phyloP scores from a whole-genome alignment of 1,140 invertebrate genomes.

The Penaeus indicus region DNA sequence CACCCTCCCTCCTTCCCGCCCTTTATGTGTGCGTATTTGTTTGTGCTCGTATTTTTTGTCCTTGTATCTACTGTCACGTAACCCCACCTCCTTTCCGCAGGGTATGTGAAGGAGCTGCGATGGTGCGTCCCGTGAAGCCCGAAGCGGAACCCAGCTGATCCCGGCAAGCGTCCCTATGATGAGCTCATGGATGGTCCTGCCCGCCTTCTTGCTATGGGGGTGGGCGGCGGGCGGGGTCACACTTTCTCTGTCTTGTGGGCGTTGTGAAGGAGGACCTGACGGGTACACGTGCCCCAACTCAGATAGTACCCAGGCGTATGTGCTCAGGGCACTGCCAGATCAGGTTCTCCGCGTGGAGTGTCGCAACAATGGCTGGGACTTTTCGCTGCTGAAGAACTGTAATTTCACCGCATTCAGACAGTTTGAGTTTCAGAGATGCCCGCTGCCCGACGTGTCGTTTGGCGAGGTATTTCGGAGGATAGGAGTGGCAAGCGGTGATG shows the following conservation, averaged over 20 bases:
- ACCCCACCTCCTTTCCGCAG: no score
- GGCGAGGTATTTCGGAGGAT: constrained; percentile 24
- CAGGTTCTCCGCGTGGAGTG: constrained; percentile 23
- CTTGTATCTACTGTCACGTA: no score
- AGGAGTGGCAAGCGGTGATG: constrained; percentile 11
- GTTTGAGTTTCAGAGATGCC: constrained; percentile 23
- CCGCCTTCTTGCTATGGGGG: not conserved
- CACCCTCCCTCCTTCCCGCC: not conserved
- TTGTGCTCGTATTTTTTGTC: no score
- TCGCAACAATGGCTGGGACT: not conserved
- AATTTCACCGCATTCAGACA: constrained; percentile 27
- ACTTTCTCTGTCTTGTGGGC: not conserved
- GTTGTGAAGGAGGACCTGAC: not conserved
- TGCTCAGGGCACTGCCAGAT: constrained; percentile 5
- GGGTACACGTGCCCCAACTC: not conserved
- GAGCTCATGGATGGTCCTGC: not conserved
- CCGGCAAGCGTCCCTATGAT: not conserved
- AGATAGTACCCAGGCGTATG: not conserved
- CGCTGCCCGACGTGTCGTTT: constrained; percentile 24
- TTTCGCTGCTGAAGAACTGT: constrained; percentile 17
- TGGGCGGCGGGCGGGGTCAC: not conserved
- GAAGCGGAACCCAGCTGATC: not conserved
- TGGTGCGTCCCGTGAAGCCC: not conserved
- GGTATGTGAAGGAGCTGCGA: not conserved
- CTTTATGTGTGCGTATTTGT: not conserved